Base-by-base conservation (phyloP, 2,113 vertebrate genomes). In the Motacilla alba region DNA sequence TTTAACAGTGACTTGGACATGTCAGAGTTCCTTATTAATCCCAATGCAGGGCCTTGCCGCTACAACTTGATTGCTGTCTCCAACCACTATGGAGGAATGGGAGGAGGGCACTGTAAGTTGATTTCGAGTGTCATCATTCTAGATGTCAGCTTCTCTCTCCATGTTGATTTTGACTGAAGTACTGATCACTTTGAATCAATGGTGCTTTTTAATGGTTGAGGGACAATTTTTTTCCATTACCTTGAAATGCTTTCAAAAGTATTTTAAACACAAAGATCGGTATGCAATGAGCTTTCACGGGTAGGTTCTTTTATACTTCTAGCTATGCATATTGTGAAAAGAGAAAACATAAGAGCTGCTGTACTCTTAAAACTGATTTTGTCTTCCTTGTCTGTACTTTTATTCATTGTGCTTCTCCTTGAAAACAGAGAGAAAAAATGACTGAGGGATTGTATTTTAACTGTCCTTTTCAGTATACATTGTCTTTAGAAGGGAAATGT, bases 11-110 rank as follows among this genome's bases (percentile, higher is more conserved):
- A 99, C 95, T 98, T 99, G 98, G 99, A 99, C 97, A 99, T 99
- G 99, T 99, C 99, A 1, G 99, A 99, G 97, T 99, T 99, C 98
- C 98, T 99, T 68, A 99, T 99, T 97, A 99, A 99, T 98, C 99
- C 99, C 94, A 99, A 99, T 83, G 98, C 99, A 49, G 99, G 99
- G 73, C 99, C 99, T 50, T 99, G 99, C 96, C 98, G 97, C 96
- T 99, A 99, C 83, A 99, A 99, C 96, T 98, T 99, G 97, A 99
- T 99, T 69, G 99, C 99, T 59, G 99, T 99, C n/a, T 99, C 99
- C 93, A 99, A 99, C 98, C 99, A 99, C 98, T 99, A 99, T 39
- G 99, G 99, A 95, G 99, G 99, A 80, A 99, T 99, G 99, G 99
- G 99, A 93, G 99, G 99, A 95, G 99, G 99, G 90, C 99, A 99